Evolutionary conservation across 1,140 invertebrate species (phyloP).

Genomic region (Monochamus saltuarius): DNA sequence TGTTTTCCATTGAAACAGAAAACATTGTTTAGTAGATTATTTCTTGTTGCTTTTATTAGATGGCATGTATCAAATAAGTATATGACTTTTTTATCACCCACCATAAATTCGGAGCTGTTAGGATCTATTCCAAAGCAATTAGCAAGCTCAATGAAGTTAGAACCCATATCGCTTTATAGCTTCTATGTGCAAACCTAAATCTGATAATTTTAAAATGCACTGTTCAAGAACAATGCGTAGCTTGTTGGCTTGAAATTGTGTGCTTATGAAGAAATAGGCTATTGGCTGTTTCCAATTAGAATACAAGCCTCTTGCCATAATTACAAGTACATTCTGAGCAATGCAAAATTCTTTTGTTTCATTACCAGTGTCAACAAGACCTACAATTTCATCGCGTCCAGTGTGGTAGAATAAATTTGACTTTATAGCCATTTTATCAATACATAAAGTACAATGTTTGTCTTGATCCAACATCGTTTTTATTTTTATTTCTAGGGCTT

Average conservation of each 20-base stretch:
- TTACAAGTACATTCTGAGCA: constrained; percentile 3
- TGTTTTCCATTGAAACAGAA: constrained; percentile 11
- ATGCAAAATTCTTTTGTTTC: neutral
- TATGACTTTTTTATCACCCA: constrained; percentile 8
- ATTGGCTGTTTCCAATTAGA: constrained; percentile 20
- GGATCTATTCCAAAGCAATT: constrained; percentile 1
- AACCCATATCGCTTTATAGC: constrained; percentile 14
- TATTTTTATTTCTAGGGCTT: constrained; percentile 2
- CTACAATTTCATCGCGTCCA: constrained; percentile 3
- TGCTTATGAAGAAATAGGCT: constrained; percentile 18
- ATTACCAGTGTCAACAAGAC: neutral
- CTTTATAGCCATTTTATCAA: constrained; percentile 6
- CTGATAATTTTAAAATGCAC: constrained; percentile 9
- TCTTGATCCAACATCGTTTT: constrained; percentile 4
- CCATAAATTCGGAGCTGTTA: constrained; percentile 6
- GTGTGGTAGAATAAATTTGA: neutral
- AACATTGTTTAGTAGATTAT: constrained; percentile 5
- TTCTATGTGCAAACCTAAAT: constrained; percentile 14
- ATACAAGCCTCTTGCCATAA: constrained; percentile 21
- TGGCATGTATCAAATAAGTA: constrained; percentile 12
- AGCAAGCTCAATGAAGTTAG: constrained; percentile 17
- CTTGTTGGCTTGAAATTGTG: constrained; percentile 11
- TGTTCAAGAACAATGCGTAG: constrained; percentile 8
- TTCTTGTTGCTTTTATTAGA: constrained; percentile 21
- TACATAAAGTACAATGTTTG: neutral